Conservation (phyloP, 2,113 vertebrate genomes). For the Oncorhynchus mykiss region DNA sequence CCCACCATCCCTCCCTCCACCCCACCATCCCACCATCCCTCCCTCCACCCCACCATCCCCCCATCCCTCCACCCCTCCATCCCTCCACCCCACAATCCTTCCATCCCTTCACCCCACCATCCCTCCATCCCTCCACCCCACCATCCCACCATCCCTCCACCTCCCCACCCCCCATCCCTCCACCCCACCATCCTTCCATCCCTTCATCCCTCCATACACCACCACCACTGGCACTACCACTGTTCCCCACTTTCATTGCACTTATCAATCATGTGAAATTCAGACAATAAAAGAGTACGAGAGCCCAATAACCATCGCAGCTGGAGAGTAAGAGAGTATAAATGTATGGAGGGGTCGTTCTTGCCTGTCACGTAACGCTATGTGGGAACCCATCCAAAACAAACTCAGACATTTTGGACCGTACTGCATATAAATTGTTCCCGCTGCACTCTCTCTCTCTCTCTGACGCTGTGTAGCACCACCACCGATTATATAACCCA, state of each 20-base stretch:
- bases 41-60: no score
- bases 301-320: slow-evolving; percentile 50
- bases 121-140: no score
- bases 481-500: slow-evolving; percentile 7
- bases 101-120: no score
- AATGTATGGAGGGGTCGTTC: not conserved
- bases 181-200: no score
- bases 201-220: not conserved
- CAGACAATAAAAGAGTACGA: slow-evolving; percentile 50
- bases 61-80: no score
- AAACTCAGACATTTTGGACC: slow-evolving; percentile 22
- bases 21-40: no score
- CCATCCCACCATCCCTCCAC: no score
- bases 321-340: slow-evolving; percentile 22
- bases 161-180: no score
- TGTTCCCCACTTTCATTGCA: slow-evolving; percentile 32
- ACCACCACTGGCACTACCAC: slow-evolving; percentile 15
- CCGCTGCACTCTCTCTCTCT: slow-evolving; percentile 2
- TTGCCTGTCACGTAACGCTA: slow-evolving; percentile 22
- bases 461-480: slow-evolving; percentile 7
- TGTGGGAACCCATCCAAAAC: slow-evolving; percentile 20
- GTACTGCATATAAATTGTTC: slow-evolving; percentile 21
- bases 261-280: slow-evolving; percentile 59
- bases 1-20: no score
- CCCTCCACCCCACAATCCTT: no score